phyloP scores from a whole-genome alignment of 2,113 vertebrate genomes.

The Nasalis larvatus region DNA sequence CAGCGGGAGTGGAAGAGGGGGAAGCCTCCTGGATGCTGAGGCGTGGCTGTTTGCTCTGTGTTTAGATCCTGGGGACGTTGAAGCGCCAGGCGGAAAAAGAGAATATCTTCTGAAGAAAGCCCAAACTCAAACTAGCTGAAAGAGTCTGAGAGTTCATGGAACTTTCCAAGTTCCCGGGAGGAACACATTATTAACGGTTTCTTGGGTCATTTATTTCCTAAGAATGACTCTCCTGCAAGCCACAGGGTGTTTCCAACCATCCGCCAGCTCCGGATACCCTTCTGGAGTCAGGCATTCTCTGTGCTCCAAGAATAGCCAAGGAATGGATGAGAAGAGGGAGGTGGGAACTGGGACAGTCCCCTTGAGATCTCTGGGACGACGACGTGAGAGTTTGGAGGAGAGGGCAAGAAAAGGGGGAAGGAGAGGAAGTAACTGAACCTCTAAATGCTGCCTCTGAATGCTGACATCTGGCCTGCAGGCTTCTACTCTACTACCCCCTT shows the following conservation, averaged over 20 bases:
- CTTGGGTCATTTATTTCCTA: slow-evolving; percentile 50
- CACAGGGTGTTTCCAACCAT: background rate
- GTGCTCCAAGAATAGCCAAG: background rate
- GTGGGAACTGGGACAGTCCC: background rate
- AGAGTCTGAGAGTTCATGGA: background rate
- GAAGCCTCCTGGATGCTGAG: background rate
- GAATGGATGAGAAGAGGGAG: too few species aligned
- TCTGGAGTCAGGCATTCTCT: background rate
- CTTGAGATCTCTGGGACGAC: background rate
- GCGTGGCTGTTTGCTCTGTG: background rate
- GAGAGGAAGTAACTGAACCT: rapidly evolving
- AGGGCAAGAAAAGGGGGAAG: background rate
- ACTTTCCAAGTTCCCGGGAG: background rate
- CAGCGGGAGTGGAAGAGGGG: background rate
- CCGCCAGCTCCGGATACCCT: background rate
- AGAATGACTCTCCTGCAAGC: background rate
- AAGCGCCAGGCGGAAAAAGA: rapidly evolving
- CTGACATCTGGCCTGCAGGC: background rate
- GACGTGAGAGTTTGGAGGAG: too few species aligned
- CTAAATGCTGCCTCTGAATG: rapidly evolving
- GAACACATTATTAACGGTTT: rapidly evolving
- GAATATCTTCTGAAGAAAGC: background rate
- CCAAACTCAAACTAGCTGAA: background rate
- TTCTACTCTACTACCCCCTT: rapidly evolving
- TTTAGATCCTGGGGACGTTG: background rate